Base-by-base conservation (phyloP, 2,888 invertebrate species). In the Troides aeacus region DNA sequence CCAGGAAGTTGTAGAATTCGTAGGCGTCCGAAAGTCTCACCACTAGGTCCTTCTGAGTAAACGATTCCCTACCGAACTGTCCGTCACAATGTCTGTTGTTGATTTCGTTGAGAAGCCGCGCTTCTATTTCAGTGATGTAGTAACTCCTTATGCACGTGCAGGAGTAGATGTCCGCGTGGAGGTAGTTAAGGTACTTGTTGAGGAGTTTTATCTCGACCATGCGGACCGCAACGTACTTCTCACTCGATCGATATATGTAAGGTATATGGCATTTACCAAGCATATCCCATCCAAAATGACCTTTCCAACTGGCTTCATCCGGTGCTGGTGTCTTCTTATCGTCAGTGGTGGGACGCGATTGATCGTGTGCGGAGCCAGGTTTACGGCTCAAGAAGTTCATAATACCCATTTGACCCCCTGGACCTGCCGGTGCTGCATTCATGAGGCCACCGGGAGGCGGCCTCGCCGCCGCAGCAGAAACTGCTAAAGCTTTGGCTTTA, bases 141-240 rank as follows among this genome's bases (percentile, higher is more conserved):
- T 97, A 98, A 91, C 98, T 98, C 76, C 97, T 94, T 76, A 99
- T 97, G 84, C 97, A 97, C 18, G 97, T 97, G 87, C 97, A 98
- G 74, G 96, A 97, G 87, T 97, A 97, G 74, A 98, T 96, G 83
- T 97, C 97, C 75, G 96, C 96, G 84, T 98, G 97, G 66, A 98
- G 94, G 83, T 96, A 97, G 84, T 95, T 96, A 80, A 98, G 94
- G 90, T 97, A 97, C 90, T 97, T 97, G 84, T 97, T 97, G 36
- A 98, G 93, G 62, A 98, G 93, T 87, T 98, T 98, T 80, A 95
- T 94, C 87, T 99, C 99, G 36, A 98, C 96, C 95, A 99, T 98
- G 68, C 98, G 94, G 66, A 99, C 98, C n/a, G 98, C 97, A 83
- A 97, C 97, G 85, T 97, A 98, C 84, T 96, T 96, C 83, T 97